Base-by-base conservation (phyloP, 2,113 vertebrate species). In the Crocuta crocuta region DNA sequence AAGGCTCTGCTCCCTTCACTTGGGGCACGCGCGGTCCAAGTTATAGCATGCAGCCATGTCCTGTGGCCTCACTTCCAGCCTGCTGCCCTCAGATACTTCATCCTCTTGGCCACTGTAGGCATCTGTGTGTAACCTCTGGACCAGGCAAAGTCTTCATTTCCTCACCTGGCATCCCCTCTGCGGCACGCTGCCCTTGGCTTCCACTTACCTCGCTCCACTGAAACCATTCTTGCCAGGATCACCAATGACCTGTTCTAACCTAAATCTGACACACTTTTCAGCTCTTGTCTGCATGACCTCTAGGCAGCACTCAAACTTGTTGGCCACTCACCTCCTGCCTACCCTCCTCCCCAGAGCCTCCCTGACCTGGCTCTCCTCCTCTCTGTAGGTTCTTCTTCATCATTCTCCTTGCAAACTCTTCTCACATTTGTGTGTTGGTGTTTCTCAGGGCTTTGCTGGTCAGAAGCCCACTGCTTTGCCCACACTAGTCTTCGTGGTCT, bases 21-120 rank as follows among this genome's bases (percentile, higher is more conserved):
- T 7, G 19, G n/a, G n/a, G 24, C 0, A 2, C 5, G 19, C 5
- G 55, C 9, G 0, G 21, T n/a, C 48, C 24, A 7, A 61, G 21
- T 61, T 61, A 23, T 21, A 61, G 58, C 7, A 23, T 21, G 58
- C 58, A 61, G 23, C 31, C 9, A 0, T 1, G 43, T 55, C 17
- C 43, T 2, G 3, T 1, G 2, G 15, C 8, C 66, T 71, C 73
- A 31, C 53, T 16, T 5, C 13, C 73, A 71, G 3, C 19, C 10
- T 17, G 35, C 61, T 48, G 48, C 39, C 61, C 24, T 17, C 11
- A 6, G 17, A 2, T 5, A 1, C 2, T 24, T 68, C 2, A 2
- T 5, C 11, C 63, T 63, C 50, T 26, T 2, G 7, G 74, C 53
- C 9, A 26, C 68, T 73, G 33, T 3, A n/a, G 50, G 19, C 45